Evolutionary conservation across 2,797 vertebrate species (phyloP), one percentile per base, ranked within the genome.

Genomic region (Capromys pilorides): DNA sequence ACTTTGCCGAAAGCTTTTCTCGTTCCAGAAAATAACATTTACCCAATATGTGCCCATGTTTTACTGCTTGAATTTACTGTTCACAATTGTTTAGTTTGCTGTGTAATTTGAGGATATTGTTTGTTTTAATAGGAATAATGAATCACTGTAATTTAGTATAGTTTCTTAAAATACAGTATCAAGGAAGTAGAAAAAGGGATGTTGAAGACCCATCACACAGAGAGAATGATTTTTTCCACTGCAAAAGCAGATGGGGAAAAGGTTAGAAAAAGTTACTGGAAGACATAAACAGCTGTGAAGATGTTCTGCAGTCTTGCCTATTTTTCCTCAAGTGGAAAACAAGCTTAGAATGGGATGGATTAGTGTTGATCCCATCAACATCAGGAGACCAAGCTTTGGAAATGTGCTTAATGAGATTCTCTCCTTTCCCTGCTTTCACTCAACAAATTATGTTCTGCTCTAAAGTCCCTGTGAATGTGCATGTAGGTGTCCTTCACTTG

Each of bases 91-190:
- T 98, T 97, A 79, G 96, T 98, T 98, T 98, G 96, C 97, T 5
- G 93, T 97, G 97, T 98, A 98, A 98, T 98, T 98, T 97, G 96
- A 98, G 94, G 96, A 97, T 97, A 97, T 98, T 98, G 97, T 98
- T 98, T 98, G 96, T 98, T 98, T 98, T 98, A 98, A 98, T 98
- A 98, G 97, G 96, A 98, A 98, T 98, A 98, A 98, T 98, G 98
- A 98, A 98, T 98, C 98, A 98, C 97, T 97, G 86, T 96, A 98
- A 98, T 98, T 98, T 97, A 97, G 82, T 79, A 57, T 73, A 94
- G 87, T 95, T 95, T 98, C 97, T 97, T 66, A 18, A 83, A 97
- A 73, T 97, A 95, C 77, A 90, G 96, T 95, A 93, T 96, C 49
- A 0, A 0, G 77, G 62, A 79, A 39, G 8, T 28, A 28, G 87